These are phyloP conservation scores for Trachymyrmex septentrionalis DNA, from an alignment of 1,140 invertebrate species.

Conservation along the genomic window DNA sequence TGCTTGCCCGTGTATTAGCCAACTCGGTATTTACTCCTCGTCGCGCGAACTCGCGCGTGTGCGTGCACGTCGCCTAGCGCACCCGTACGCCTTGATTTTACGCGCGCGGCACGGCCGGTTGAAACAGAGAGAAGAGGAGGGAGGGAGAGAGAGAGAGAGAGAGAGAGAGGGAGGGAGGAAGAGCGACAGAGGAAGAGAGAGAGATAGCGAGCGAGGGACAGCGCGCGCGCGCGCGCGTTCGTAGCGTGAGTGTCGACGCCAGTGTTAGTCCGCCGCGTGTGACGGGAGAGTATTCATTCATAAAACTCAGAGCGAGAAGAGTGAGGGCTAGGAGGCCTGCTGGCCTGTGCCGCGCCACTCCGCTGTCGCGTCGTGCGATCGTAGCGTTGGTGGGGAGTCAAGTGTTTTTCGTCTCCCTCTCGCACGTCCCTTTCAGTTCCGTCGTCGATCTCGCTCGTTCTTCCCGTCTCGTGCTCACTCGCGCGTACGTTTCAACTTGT, in stretches of 20 bases:
- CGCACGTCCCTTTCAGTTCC: slow-evolving; percentile 37
- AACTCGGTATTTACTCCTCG: slow-evolving; percentile 52
- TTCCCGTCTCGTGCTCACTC: slow-evolving; percentile 27
- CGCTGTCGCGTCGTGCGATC: slow-evolving; percentile 66
- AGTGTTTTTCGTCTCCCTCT: slow-evolving; percentile 55
- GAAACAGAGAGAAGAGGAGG: background rate
- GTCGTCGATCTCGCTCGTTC: slow-evolving; percentile 46
- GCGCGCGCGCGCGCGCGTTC: slow-evolving; percentile 12
- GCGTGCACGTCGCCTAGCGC: background rate
- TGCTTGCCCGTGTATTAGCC: slow-evolving; percentile 45
- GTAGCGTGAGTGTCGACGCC: slow-evolving; percentile 65
- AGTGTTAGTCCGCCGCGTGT: slow-evolving; percentile 70
- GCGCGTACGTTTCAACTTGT: slow-evolving; percentile 35
- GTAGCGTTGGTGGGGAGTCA: slow-evolving; percentile 39
- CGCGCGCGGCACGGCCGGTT: background rate
- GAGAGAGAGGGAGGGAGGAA: slow-evolving; percentile 13
- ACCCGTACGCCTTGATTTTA: background rate
- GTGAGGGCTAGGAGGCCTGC: slow-evolving; percentile 69
- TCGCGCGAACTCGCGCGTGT: background rate
- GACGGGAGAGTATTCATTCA: slow-evolving; percentile 85
- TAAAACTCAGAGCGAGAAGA: slow-evolving; percentile 81
- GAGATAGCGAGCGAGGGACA: slow-evolving; percentile 45
- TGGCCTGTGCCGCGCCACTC: slow-evolving; percentile 64
- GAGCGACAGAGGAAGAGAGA: slow-evolving; percentile 4
- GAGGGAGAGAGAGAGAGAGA: background rate